A percentile compares a stretch with the other conserved stretches of the same genome.
Evolutionary conservation across 2,888 invertebrate genomes (phyloP).

Genomic region (Leptarthrus brevirostris): DNA sequence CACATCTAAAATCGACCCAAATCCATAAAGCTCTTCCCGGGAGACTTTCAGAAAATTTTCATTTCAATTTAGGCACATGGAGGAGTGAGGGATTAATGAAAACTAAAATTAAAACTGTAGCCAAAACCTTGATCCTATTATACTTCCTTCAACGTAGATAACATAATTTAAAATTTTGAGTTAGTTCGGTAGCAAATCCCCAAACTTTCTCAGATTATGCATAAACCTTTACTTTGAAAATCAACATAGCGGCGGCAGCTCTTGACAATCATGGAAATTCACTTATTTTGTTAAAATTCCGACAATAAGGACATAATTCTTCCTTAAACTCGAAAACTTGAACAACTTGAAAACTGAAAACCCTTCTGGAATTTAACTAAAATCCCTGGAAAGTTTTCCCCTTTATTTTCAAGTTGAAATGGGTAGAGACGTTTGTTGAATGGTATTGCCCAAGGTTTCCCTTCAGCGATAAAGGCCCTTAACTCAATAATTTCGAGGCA

Average conservation of each 20-base stretch:
- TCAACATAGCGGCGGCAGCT: background rate
- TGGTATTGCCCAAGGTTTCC: background rate
- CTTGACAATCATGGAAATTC: background rate
- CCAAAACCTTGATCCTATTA: background rate
- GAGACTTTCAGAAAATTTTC: no score
- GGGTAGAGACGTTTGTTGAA: background rate
- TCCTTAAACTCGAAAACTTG: background rate
- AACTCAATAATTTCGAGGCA: background rate
- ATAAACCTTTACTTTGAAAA: background rate
- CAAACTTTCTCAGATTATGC: background rate
- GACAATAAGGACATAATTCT: background rate
- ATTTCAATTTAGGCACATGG: no score
- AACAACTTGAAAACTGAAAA: background rate
- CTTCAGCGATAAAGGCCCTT: background rate
- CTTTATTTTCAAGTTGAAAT: background rate
- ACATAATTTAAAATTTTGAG: background rate
- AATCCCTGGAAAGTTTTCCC: background rate
- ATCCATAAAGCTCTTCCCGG: no score
- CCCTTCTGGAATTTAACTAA: background rate
- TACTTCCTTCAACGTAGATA: background rate
- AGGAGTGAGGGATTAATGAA: no score
- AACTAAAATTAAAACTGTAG: no score
- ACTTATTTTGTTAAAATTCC: background rate
- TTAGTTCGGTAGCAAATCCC: background rate
- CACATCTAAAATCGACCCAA: no score